A percentile compares a stretch with the other conserved stretches of the same genome.
These are phyloP conservation scores for Microctonus aethiopoides DNA, from an alignment of 2,888 invertebrate genomes.

Conservation along the genomic window DNA sequence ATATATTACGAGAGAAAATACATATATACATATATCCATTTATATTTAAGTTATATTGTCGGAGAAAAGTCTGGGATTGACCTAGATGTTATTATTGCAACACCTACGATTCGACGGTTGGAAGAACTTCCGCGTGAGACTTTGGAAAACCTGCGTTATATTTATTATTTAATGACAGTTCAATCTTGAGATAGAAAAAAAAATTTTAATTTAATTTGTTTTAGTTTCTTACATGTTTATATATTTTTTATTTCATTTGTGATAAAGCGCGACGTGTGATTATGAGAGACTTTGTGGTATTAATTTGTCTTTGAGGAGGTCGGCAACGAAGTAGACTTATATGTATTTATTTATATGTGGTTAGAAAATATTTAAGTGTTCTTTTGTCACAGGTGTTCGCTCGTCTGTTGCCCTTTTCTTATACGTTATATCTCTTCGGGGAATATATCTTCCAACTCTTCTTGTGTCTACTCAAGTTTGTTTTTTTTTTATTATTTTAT, in stretches of 20 bases:
- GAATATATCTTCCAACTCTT: background rate
- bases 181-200: too few species aligned
- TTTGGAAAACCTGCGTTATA: background rate
- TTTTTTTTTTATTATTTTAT: too few species aligned
- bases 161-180: background rate
- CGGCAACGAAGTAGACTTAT: background rate
- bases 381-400: background rate
- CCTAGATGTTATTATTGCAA: slow-evolving; percentile 1
- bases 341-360: too few species aligned
- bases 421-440: background rate
- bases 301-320: background rate
- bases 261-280: background rate
- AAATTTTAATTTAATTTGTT: background rate
- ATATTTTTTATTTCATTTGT: too few species aligned
- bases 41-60: background rate
- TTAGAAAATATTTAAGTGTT: slow-evolving; percentile 4
- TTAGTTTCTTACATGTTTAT: too few species aligned
- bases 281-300: background rate
- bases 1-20: background rate
- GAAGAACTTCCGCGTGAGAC: background rate
- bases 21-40: background rate
- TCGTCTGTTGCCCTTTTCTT: background rate
- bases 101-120: background rate
- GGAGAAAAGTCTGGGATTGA: slow-evolving; percentile 1
- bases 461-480: background rate